Conservation (phyloP, 1,140 invertebrate species). For the Conopomorpha cramerella region DNA sequence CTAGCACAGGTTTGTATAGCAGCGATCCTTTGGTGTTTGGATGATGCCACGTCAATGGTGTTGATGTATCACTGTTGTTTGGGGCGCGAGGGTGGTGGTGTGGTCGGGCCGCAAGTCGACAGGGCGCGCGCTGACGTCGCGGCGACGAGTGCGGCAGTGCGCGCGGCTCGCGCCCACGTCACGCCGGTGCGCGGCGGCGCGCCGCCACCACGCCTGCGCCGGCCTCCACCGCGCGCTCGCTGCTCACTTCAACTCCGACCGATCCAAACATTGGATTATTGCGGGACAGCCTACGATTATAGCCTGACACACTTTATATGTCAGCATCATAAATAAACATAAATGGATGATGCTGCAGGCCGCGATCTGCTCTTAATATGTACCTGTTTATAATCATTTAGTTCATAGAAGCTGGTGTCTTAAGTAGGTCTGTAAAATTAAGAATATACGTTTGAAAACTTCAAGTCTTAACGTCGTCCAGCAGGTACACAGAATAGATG, state of each 20-base stretch:
- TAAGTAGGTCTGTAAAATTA: too few species aligned
- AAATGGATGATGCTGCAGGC: too few species aligned
- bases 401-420: too few species aligned
- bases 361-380: too few species aligned
- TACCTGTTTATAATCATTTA: too few species aligned
- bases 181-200: slow-evolving; percentile 47
- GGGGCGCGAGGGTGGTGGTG: slow-evolving; percentile 2
- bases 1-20: slow-evolving; percentile 16
- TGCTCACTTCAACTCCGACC: slow-evolving; percentile 27
- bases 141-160: slow-evolving; percentile 13
- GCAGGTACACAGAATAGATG: too few species aligned
- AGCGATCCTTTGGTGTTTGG: slow-evolving; percentile 7
- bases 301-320: too few species aligned
- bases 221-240: slow-evolving; percentile 16
- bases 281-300: too few species aligned
- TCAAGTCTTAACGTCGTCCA: too few species aligned
- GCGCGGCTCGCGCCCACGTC: slow-evolving; percentile 27
- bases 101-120: slow-evolving; percentile 7
- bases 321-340: too few species aligned
- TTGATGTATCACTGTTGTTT: slow-evolving; percentile 20
- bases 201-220: slow-evolving; percentile 19
- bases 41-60: slow-evolving; percentile 15
- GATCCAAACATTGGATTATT: slow-evolving; percentile 37
- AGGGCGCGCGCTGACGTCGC: slow-evolving; percentile 17
- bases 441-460: too few species aligned